Percentiles rank a stretch among this genome's conserved stretches.
These are phyloP conservation scores for Dolichallabes microphthalmus DNA, from an alignment of 2,113 vertebrate species.

Conservation along the genomic window DNA sequence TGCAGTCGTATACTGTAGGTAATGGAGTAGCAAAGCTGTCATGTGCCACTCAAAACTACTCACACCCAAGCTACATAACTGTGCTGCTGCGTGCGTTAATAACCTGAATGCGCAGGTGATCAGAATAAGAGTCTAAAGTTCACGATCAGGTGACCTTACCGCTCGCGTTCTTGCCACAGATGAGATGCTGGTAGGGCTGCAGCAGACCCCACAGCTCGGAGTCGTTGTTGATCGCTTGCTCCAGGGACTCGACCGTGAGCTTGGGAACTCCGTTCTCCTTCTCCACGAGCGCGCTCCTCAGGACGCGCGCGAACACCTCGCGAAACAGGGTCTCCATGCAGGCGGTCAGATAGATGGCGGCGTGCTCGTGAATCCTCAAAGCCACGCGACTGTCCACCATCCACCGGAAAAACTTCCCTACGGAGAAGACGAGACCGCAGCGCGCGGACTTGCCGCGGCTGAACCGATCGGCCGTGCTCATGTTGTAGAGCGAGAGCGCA, in stretches of 20 bases:
- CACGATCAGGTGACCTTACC: constrained; percentile 65
- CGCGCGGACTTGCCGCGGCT: constrained; percentile 72
- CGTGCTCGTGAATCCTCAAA: constrained; percentile 75
- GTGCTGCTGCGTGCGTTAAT: not conserved
- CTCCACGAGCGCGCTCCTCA: constrained; percentile 70
- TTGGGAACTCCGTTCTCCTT: constrained; percentile 71
- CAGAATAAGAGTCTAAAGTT: not conserved
- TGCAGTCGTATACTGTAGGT: not conserved
- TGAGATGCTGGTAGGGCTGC: constrained; percentile 78
- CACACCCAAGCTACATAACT: constrained; percentile 11
- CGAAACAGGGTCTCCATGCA: constrained; percentile 76
- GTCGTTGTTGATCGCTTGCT: constrained; percentile 73
- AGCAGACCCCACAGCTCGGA: constrained; percentile 79
- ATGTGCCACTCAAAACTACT: constrained; percentile 13
- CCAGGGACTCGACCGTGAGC: constrained; percentile 72
- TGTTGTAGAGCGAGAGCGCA: constrained; percentile 77
- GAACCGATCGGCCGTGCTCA: constrained; percentile 74
- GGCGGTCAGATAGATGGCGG: constrained; percentile 77
- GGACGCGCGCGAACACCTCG: constrained; percentile 68
- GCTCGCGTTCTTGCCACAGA: constrained; percentile 78
- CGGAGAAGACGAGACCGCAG: constrained; percentile 75
- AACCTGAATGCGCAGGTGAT: not conserved
- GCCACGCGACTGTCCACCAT: constrained; percentile 79
- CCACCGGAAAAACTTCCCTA: constrained; percentile 79
- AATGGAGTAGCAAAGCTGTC: not conserved